Conservation (phyloP, 2,797 vertebrate genomes). For the Pteropus rufus region DNA sequence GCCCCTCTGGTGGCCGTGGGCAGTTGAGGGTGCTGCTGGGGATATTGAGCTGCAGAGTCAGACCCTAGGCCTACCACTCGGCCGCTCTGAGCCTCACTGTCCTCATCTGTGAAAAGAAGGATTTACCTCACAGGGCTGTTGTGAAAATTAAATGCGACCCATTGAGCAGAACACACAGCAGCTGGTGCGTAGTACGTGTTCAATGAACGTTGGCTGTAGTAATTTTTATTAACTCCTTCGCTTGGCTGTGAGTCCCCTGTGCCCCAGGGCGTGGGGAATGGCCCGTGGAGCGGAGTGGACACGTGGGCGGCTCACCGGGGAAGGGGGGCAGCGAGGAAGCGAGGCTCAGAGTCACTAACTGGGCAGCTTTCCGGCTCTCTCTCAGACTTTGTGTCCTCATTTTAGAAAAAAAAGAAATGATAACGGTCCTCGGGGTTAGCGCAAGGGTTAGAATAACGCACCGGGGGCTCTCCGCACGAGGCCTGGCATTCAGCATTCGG, state of each 20-base stretch:
- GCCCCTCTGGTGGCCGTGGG: background rate
- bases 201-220: background rate
- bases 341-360: background rate
- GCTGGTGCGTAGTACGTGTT: background rate
- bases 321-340: background rate
- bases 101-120: background rate
- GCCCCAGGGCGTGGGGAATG: accelerated
- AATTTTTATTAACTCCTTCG: background rate
- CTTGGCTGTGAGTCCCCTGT: background rate
- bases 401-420: background rate
- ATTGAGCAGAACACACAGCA: background rate
- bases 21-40: background rate
- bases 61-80: background rate
- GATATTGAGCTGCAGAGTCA: background rate
- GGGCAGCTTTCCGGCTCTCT: background rate
- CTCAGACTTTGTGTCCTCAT: background rate
- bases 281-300: background rate
- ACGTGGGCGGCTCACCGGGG: background rate
- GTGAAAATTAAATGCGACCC: background rate
- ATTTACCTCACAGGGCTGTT: background rate
- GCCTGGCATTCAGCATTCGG: background rate
- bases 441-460: background rate
- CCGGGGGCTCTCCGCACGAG: too few relatives aligned
- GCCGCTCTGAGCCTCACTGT: background rate
- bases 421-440: background rate